phyloP scores from a whole-genome alignment of 2,888 invertebrate genomes.

The Platycheirus albimanus region DNA sequence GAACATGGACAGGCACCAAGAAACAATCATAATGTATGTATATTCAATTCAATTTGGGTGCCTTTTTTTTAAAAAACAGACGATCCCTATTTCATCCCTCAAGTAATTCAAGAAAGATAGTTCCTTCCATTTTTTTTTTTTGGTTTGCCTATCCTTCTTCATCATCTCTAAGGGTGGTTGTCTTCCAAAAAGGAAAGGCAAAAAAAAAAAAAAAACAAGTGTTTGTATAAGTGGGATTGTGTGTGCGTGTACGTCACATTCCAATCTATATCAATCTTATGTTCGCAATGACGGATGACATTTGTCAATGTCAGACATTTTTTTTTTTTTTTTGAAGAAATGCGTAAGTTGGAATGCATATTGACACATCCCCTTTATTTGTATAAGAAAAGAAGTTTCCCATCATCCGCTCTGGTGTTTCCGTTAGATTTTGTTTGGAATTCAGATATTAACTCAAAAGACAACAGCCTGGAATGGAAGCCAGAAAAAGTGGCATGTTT shows the following conservation, averaged over 20 bases:
- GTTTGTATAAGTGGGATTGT: constrained; percentile 69
- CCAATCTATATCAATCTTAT: constrained; percentile 83
- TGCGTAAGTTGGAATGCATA: constrained; percentile 69
- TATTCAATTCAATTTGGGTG: constrained; percentile 52
- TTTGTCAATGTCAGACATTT: constrained; percentile 83
- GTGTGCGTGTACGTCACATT: constrained; percentile 82
- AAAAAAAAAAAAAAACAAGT: constrained; percentile 53
- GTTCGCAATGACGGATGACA: constrained; percentile 83
- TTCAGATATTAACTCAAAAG: constrained; percentile 39
- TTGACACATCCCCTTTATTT: constrained; percentile 71
- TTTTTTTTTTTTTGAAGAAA: constrained; percentile 81
- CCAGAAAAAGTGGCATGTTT: constrained; percentile 24
- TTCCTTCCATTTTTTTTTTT: constrained; percentile 64
- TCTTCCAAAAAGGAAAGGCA: constrained; percentile 14
- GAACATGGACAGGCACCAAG: constrained; percentile 31
- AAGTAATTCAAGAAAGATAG: constrained; percentile 51
- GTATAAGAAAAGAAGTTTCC: constrained; percentile 33
- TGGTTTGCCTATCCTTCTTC: constrained; percentile 59
- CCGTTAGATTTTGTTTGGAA: constrained; percentile 26
- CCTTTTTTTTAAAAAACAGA: constrained; percentile 4
- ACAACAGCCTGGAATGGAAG: neutral
- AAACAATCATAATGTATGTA: constrained; percentile 42
- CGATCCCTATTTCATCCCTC: constrained; percentile 68
- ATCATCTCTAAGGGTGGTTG: constrained; percentile 62
- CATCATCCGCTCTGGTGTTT: constrained; percentile 49